Conservation (phyloP, 2,797 vertebrate genomes). For the Coendou prehensilis region DNA sequence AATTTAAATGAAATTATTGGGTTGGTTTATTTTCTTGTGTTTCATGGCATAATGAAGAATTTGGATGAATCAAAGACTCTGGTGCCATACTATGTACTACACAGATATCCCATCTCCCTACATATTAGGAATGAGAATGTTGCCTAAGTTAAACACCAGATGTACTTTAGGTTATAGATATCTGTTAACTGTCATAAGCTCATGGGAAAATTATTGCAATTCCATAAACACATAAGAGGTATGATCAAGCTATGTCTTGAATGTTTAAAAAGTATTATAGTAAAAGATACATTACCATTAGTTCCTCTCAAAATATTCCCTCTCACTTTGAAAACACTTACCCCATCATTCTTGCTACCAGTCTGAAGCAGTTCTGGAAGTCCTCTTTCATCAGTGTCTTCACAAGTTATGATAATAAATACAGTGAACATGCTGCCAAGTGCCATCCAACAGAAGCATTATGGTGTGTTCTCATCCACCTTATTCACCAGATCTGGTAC, state of each 20-base stretch:
- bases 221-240: background rate
- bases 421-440: background rate
- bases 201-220: background rate
- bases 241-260: background rate
- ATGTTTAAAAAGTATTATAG: background rate
- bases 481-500: background rate
- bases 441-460: background rate
- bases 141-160: background rate
- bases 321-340: background rate
- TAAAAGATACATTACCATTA: background rate
- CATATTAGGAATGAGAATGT: background rate
- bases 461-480: background rate
- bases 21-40: background rate
- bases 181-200: background rate
- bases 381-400: background rate
- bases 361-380: background rate
- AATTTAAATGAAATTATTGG: constrained; percentile 31
- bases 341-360: background rate
- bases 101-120: background rate
- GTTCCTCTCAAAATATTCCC: background rate
- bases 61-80: background rate
- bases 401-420: background rate
- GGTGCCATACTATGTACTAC: background rate
- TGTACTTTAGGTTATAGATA: background rate
- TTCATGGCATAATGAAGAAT: background rate